Percentiles rank a stretch among this genome's conserved stretches.
Conservation (phyloP, 2,888 invertebrate species). For the Tipula vernalis region DNA sequence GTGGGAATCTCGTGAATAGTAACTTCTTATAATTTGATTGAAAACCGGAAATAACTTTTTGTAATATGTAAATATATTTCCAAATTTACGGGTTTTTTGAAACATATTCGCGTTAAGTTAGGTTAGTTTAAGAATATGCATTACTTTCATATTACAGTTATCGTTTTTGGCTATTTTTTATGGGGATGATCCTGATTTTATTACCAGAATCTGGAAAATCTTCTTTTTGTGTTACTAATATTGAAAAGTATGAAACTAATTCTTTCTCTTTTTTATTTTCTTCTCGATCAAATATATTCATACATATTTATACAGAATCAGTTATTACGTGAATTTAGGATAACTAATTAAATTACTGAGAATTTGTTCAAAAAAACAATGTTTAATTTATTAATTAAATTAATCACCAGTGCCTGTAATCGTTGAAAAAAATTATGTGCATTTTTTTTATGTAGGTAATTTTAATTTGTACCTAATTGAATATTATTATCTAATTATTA, state of each 20-base stretch:
- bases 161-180: neutral
- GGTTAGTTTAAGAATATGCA: neutral
- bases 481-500: neutral
- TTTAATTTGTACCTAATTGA: neutral
- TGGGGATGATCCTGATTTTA: neutral
- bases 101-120: neutral
- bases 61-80: neutral
- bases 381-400: neutral
- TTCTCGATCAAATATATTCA: neutral
- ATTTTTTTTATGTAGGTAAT: neutral
- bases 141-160: neutral
- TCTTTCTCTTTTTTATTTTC: neutral
- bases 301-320: neutral
- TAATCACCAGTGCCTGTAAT: neutral
- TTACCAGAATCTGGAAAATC: neutral
- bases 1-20: neutral
- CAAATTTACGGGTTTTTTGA: neutral
- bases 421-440: neutral
- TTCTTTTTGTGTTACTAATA: neutral
- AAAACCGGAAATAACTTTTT: neutral
- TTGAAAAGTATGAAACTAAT: neutral
- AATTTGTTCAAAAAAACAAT: neutral
- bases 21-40: neutral
- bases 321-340: neutral
- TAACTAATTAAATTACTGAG: neutral